phyloP scores from a whole-genome alignment of 2,888 invertebrate genomes.

The Drosophila sordidula region DNA sequence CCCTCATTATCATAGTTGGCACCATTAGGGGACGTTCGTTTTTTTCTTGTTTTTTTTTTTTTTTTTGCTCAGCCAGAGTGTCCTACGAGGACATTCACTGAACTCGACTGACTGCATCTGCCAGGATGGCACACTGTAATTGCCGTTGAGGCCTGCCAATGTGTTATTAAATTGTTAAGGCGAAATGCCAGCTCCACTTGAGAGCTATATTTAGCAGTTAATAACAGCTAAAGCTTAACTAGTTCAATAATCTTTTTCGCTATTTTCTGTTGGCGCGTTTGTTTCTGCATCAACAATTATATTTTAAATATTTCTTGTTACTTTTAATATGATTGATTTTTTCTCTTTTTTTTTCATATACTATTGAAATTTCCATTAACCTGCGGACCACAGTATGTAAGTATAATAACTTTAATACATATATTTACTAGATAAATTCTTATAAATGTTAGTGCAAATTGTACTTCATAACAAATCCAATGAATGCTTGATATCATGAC shows the following conservation, averaged over 20 bases:
- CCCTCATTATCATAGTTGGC: constrained; percentile 85
- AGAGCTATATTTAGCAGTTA: constrained; percentile 72
- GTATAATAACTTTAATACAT: constrained; percentile 30
- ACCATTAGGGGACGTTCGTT: constrained; percentile 82
- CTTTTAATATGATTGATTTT: constrained; percentile 12
- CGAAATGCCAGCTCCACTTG: constrained; percentile 66
- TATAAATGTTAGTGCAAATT: no score
- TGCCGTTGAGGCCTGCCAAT: constrained; percentile 68
- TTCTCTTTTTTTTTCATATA: constrained; percentile 14
- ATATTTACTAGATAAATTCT: neutral
- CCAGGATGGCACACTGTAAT: constrained; percentile 64
- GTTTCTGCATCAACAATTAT: constrained; percentile 20
- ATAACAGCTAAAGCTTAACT: constrained; percentile 67
- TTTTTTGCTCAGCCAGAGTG: constrained; percentile 33
- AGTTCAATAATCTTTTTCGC: constrained; percentile 27
- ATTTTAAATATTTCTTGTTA: constrained; percentile 6
- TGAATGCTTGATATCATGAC: no score
- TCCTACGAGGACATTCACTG: constrained; percentile 8
- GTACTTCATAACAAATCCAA: no score
- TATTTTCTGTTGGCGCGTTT: constrained; percentile 53
- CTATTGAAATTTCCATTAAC: neutral
- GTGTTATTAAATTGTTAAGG: constrained; percentile 79
- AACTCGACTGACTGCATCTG: constrained; percentile 63
- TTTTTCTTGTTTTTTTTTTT: no score
- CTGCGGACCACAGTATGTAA: constrained; percentile 56